Conservation (phyloP, 53 echinoderm and acorn worm species). For the Apostichopus leukothele region DNA sequence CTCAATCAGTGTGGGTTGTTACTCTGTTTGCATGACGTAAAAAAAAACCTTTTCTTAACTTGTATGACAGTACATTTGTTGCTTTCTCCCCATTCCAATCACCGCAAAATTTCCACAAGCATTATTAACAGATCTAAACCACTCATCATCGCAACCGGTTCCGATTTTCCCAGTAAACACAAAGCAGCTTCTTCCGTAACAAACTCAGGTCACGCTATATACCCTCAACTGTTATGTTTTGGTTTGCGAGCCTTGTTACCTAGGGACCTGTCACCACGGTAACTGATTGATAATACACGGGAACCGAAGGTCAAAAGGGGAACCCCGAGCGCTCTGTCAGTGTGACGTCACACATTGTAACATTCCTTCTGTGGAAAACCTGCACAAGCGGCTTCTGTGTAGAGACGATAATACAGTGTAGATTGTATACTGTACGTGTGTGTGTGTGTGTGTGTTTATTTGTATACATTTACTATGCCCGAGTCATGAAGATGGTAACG, state of each 20-base stretch:
- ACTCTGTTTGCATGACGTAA: too few species aligned
- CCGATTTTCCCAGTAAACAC: constrained; percentile 5
- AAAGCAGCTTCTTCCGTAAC: constrained; percentile 5
- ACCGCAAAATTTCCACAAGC: too few species aligned
- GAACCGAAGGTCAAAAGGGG: constrained; percentile 39
- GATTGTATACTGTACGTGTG: too few species aligned
- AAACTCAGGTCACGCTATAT: neutral
- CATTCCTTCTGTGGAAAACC: neutral
- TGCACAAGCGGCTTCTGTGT: neutral
- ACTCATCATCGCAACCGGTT: neutral
- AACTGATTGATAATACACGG: constrained; percentile 16
- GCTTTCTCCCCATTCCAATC: too few species aligned
- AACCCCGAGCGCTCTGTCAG: constrained; percentile 18
- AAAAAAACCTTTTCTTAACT: too few species aligned
- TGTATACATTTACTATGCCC: too few species aligned
- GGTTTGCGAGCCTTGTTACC: constrained; percentile 23
- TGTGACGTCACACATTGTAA: constrained; percentile 36
- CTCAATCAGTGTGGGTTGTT: too few species aligned
- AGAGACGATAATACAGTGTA: neutral
- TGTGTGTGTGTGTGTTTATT: too few species aligned
- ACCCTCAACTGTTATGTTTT: constrained; percentile 29
- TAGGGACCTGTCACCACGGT: constrained; percentile 35
- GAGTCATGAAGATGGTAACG: too few species aligned
- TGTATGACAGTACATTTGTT: too few species aligned
- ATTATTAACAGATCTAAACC: neutral